A percentile compares a stretch with the other conserved stretches of the same genome.
phyloP scores from a whole-genome alignment of 2,113 vertebrate genomes.

The Scophthalmus maximus region DNA sequence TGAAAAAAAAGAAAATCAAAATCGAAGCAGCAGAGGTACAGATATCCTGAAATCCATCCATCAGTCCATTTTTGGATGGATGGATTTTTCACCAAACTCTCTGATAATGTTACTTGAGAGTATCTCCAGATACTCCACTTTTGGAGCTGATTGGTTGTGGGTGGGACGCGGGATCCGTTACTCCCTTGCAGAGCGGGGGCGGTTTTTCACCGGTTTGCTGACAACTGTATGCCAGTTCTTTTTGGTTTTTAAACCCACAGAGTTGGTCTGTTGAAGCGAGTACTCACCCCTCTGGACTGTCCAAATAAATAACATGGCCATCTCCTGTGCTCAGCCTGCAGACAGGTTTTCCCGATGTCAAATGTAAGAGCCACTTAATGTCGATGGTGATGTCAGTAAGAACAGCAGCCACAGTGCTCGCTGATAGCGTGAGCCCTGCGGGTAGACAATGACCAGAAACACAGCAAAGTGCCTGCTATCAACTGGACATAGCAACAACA shows the following conservation, averaged over 20 bases:
- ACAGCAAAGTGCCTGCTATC: constrained; percentile 52
- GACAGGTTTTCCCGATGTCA: constrained; percentile 83
- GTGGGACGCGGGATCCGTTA: too few relatives aligned
- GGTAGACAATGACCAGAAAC: constrained; percentile 8
- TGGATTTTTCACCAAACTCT: too few relatives aligned
- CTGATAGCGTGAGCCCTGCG: constrained; percentile 84
- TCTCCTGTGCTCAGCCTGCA: constrained; percentile 87
- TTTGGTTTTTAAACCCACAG: background rate
- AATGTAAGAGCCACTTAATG: constrained; percentile 85
- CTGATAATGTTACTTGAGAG: too few relatives aligned
- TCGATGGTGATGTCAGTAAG: constrained; percentile 82
- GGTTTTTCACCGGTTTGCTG: too few relatives aligned
- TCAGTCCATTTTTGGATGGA: too few relatives aligned
- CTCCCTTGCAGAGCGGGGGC: too few relatives aligned
- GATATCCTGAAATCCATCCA: too few relatives aligned
- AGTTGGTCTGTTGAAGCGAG: background rate
- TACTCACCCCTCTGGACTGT: constrained; percentile 81
- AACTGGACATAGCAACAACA: background rate
- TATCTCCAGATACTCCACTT: too few relatives aligned
- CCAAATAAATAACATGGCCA: constrained; percentile 83
- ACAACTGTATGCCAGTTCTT: too few relatives aligned
- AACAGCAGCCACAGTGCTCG: constrained; percentile 71
- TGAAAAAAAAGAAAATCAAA: too few relatives aligned
- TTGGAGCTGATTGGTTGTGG: too few relatives aligned
- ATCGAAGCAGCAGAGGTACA: background rate